phyloP scores from a whole-genome alignment of 2,888 invertebrate species.

The Horisme vitalbata region DNA sequence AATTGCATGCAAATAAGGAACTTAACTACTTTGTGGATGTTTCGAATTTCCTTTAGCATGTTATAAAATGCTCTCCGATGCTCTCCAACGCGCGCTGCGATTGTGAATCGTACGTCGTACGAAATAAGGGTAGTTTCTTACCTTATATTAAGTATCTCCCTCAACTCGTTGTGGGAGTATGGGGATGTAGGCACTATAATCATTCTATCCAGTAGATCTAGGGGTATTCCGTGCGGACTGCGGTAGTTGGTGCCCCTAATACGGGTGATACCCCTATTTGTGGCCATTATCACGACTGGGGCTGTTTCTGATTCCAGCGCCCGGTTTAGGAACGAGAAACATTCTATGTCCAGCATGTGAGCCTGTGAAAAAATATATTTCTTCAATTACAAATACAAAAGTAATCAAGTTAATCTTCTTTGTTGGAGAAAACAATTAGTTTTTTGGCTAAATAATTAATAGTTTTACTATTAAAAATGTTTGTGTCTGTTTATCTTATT shows the following conservation, averaged over 20 bases:
- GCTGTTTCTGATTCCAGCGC: slow-evolving; percentile 98
- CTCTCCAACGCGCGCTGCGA: no score
- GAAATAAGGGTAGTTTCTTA: slow-evolving; percentile 50
- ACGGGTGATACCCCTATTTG: slow-evolving; percentile 96
- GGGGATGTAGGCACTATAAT: slow-evolving; percentile 96
- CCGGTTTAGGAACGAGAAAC: slow-evolving; percentile 98
- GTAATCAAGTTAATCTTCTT: no score
- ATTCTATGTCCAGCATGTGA: slow-evolving; percentile 99
- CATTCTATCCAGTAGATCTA: slow-evolving; percentile 96
- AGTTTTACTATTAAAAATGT: no score
- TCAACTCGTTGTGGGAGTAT: slow-evolving; percentile 93
- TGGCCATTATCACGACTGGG: slow-evolving; percentile 99
- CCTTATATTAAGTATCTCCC: slow-evolving; percentile 95
- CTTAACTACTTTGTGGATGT: no score
- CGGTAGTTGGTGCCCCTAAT: slow-evolving; percentile 97
- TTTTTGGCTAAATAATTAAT: no score
- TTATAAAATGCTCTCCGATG: no score
- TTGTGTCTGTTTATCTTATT: no score
- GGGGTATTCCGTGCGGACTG: slow-evolving; percentile 98
- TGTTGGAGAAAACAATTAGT: no score
- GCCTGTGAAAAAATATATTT: slow-evolving; percentile 69
- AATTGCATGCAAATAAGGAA: no score
- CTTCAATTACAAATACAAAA: no score
- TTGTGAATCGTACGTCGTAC: no score
- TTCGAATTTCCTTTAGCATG: no score